Conservation (phyloP, 2,888 invertebrate species). For the Galerucella calmariensis region DNA sequence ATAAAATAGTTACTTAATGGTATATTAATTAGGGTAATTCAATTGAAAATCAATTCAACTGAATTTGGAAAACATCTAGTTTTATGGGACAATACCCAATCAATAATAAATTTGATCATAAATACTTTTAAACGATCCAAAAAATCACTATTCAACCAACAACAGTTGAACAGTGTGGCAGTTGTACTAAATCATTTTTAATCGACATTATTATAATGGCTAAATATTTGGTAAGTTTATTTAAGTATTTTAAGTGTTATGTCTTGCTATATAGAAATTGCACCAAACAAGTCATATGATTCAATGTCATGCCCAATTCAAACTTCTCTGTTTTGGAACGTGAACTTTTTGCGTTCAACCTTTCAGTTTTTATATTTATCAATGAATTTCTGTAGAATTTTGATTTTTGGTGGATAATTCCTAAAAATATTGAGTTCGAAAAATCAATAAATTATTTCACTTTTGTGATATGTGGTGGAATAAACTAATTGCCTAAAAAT, state of each 20-base stretch:
- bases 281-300: too few species aligned
- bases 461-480: too few species aligned
- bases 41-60: neutral
- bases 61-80: neutral
- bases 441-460: too few species aligned
- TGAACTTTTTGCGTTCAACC: too few species aligned
- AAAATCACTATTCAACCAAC: neutral
- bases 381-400: too few species aligned
- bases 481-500: too few species aligned
- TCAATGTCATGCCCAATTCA: too few species aligned
- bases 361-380: too few species aligned
- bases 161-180: neutral
- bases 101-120: neutral
- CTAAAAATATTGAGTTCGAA: too few species aligned
- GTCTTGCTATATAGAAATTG: too few species aligned
- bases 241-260: neutral
- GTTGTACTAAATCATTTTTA: neutral
- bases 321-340: too few species aligned
- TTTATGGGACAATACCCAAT: neutral
- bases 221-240: slow-evolving; percentile 1
- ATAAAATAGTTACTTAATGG: neutral
- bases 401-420: too few species aligned
- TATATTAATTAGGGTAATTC: neutral
- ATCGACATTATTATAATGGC: neutral
- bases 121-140: neutral